Evolutionary conservation across 2,797 vertebrate species (phyloP), one percentile per base, ranked within the genome.

Genomic region (Myotis planiceps): DNA sequence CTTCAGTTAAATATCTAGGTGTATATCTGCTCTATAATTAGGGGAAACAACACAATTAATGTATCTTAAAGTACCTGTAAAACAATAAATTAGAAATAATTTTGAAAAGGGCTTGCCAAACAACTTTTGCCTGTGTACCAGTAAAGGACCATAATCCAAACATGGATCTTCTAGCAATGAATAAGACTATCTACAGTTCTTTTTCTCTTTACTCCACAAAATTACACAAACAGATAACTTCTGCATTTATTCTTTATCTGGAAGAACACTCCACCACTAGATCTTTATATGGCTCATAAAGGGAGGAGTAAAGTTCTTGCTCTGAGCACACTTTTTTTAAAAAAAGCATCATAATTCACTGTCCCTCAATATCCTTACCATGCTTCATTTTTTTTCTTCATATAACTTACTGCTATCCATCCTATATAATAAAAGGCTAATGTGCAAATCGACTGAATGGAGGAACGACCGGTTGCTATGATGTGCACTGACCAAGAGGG

Each of bases 11-110:
- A 71, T 65, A 87, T 68, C 45, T 95, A 45, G 25, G 53, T 82
- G 29, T 66, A n/a, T 4, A 66, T 51, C 29, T 72, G 29, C 2
- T 76, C 68, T 92, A 47, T n/a, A 71, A 76, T 60, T 88, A 79
- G n/a, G 29, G 27, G 23, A 94, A 92, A 94, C 15, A 86, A 53
- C 4, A 93, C 68, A 79, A 92, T 49, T 92, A 8, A 75, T 9
- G 6, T 75, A 66, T 71, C 60, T 84, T 55, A 87, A 83, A 95
- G 34, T 60, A 87, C 27, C 32, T 45, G 14, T 87, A 39, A 94
- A 87, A 92, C 15, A 82, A 79, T 45, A 91, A 92, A 71, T 23
- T 76, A 80, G 34, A 91, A 93, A 39, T 84, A 69, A 95, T 81
- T 93, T 75, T 94, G 25, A 88, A 92, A 75, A 83, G 3, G 27